Evolutionary conservation across 23 tunicate genomes (phyloP).

Genomic region (Trididemnum nubilum): DNA sequence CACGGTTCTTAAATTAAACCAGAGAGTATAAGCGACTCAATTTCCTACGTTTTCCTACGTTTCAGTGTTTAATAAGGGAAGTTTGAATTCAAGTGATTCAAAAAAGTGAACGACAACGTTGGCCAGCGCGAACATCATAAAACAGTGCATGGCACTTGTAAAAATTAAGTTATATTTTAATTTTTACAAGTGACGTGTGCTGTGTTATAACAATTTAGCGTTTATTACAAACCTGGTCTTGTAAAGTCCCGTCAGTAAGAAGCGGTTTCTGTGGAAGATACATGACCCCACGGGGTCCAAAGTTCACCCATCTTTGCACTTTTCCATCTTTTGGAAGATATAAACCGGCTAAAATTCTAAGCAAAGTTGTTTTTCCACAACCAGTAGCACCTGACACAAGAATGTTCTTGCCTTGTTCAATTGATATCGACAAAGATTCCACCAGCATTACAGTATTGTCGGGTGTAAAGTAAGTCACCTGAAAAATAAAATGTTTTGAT

Average conservation of each 20-base stretch:
- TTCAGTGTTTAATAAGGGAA: no score
- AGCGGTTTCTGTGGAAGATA: slow-evolving; percentile 82
- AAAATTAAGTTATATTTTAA: no score
- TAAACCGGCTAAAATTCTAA: slow-evolving; percentile 61
- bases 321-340: slow-evolving; percentile 52
- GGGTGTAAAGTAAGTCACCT: slow-evolving; percentile 64
- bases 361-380: slow-evolving; percentile 79
- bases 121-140: no score
- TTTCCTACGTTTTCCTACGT: no score
- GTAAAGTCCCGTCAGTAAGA: slow-evolving; percentile 70
- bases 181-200: no score
- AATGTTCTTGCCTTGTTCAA: slow-evolving; percentile 49
- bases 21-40: no score
- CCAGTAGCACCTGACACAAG: slow-evolving; percentile 82
- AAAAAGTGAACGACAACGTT: no score
- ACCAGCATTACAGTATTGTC: slow-evolving; percentile 28
- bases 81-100: no score
- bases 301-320: slow-evolving; percentile 34
- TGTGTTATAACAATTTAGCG: no score
- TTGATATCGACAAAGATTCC: slow-evolving; percentile 24
- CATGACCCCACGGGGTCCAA: slow-evolving; percentile 76
- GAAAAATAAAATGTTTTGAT: not conserved
- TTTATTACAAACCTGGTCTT: slow-evolving; percentile 68
- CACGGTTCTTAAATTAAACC: no score
- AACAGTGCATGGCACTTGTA: no score